These are phyloP conservation scores for Chelonus insularis DNA, from an alignment of 1,140 invertebrate genomes.

Conservation along the genomic window DNA sequence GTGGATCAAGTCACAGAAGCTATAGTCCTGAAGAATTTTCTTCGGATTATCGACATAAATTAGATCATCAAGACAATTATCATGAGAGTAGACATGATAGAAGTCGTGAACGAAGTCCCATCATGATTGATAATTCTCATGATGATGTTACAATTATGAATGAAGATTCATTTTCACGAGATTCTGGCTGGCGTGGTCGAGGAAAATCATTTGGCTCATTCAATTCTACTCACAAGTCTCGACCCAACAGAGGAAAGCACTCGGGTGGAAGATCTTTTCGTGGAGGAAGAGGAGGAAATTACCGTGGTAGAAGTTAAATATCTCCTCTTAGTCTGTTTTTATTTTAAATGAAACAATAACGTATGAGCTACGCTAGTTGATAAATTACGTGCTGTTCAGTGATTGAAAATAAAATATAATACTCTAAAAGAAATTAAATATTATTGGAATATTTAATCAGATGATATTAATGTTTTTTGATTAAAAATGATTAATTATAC, in stretches of 20 bases:
- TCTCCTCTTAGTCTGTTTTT: no score
- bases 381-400: neutral
- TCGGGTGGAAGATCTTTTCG: constrained; percentile 35
- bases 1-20: constrained; percentile 29
- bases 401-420: no score
- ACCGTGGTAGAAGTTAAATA: constrained; percentile 43
- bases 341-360: neutral
- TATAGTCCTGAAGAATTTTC: constrained; percentile 34
- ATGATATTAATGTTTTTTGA: no score
- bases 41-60: constrained; percentile 33
- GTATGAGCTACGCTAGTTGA: neutral
- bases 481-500: neutral
- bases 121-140: constrained; percentile 42
- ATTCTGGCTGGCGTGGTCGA: constrained; percentile 35
- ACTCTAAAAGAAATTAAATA: neutral
- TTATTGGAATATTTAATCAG: no score
- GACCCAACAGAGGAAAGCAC: constrained; percentile 35
- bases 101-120: constrained; percentile 44
- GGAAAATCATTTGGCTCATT: constrained; percentile 27
- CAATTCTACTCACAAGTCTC: constrained; percentile 31
- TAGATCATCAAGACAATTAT: constrained; percentile 37
- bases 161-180: constrained; percentile 34
- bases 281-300: constrained; percentile 34
- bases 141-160: constrained; percentile 37
- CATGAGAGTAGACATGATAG: constrained; percentile 40